A percentile compares a stretch with the other conserved stretches of the same genome.
Conservation (phyloP, 1,140 invertebrate species). For the Halesus radiatus region DNA sequence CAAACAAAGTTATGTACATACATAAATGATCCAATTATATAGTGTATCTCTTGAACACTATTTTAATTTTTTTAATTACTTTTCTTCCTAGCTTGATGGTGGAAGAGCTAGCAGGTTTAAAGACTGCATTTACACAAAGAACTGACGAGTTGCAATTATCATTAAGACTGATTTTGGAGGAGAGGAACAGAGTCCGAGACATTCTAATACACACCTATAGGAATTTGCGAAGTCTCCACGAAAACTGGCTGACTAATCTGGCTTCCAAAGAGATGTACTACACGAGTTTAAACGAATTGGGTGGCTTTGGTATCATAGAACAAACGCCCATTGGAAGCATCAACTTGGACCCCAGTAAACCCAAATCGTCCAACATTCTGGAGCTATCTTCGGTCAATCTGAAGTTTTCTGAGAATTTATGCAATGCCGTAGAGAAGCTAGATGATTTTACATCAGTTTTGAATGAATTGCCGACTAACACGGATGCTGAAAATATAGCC, state of each 20-base stretch:
- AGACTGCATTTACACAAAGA: conserved; percentile 82
- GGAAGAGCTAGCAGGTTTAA: conserved; percentile 89
- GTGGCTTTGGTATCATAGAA: conserved; percentile 59
- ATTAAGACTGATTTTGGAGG: conserved; percentile 81
- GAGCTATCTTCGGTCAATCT: conserved; percentile 67
- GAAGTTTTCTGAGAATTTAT: conserved; percentile 68
- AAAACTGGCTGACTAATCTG: conserved; percentile 67
- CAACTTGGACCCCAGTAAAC: conserved; percentile 65
- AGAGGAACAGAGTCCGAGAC: conserved; percentile 79
- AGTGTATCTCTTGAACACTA: no score
- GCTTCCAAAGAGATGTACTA: conserved; percentile 56
- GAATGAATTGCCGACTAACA: conserved; percentile 61
- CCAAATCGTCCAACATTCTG: conserved; percentile 67
- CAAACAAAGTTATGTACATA: no score
- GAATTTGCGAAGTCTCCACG: conserved; percentile 71
- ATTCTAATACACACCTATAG: conserved; percentile 79
- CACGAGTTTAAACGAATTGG: conserved; percentile 57
- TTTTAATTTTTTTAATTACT: background rate
- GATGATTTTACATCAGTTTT: conserved; percentile 62
- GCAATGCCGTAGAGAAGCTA: conserved; percentile 64
- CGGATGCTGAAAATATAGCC: conserved; percentile 63
- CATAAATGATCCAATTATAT: no score
- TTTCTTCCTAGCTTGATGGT: conserved; percentile 82
- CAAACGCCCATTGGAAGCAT: conserved; percentile 66
- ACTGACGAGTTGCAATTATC: conserved; percentile 82